Conservation (phyloP, 2,113 vertebrate species). For the Sapayoa aenigma region DNA sequence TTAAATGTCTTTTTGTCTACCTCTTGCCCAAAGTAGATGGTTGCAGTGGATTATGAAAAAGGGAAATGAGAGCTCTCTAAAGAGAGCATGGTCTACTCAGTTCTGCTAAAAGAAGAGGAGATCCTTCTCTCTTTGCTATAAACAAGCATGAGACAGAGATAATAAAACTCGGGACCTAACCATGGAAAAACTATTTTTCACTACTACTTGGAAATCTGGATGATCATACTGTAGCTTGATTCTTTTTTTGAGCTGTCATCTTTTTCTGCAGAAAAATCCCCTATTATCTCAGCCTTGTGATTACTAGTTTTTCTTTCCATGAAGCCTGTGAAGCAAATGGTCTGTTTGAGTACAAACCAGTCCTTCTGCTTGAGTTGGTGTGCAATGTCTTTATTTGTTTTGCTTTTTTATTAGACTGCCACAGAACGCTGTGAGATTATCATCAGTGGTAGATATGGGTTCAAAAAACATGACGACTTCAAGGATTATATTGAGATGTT, state of each 20-base stretch:
- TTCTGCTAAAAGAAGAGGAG: not conserved
- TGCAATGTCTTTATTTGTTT: constrained; percentile 47
- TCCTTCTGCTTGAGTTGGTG: constrained; percentile 36
- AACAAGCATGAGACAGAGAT: not conserved
- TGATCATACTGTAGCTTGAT: not conserved
- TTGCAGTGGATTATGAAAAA: not conserved
- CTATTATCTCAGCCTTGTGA: constrained; percentile 44
- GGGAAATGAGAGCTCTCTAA: constrained; percentile 1
- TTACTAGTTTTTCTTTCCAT: constrained; percentile 24
- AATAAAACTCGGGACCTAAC: not conserved
- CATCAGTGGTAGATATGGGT: not conserved
- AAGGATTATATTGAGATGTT: not conserved
- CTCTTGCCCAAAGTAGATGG: not conserved
- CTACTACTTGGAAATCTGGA: constrained; percentile 14
- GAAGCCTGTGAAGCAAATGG: not conserved
- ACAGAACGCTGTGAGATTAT: not conserved
- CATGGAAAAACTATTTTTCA: constrained; percentile 12
- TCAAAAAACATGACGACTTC: constrained; percentile 13
- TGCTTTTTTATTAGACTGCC: constrained; percentile 45
- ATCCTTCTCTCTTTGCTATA: not conserved
- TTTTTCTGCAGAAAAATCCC: constrained; percentile 41
- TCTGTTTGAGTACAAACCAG: constrained; percentile 19
- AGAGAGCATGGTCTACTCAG: not conserved
- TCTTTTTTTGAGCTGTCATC: constrained; percentile 20
- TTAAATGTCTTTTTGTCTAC: not conserved